Evolutionary conservation across 2,888 invertebrate species (phyloP), one percentile per base, ranked within the genome.

Genomic region (Drosophila fulvimacula): DNA sequence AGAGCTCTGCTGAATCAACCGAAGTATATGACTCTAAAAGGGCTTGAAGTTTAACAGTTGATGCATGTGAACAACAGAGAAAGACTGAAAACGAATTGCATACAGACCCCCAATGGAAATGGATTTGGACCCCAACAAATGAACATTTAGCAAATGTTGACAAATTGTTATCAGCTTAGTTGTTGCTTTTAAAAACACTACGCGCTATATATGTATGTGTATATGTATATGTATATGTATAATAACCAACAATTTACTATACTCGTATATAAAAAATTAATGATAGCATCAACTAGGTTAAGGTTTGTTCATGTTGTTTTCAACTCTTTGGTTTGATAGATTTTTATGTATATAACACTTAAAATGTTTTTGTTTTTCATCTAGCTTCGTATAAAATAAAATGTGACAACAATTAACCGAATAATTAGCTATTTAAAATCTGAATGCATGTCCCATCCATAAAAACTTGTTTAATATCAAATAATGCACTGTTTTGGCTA

Each of bases 231-330:
- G 46, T 87, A 75, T 82, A 71, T 88, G 48, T 48, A 32, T 48
- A 88, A 89, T 88, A 90, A 86, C 88, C 76, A 88, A 88, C 88
- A 88, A 90, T 89, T 87, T 62, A 73, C 88, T 88, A 88, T 88
- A 66, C 42, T 74, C 48, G 78, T 80, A 67, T 76, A 87, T 83
- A 88, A 88, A 90, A 90, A 90, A 88, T 81, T 64, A 90, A 81
- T 88, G 82, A 76, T 84, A 76, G 74, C 71, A 62, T 84, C 79
- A 82, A 87, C 88, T 83, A 82, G 72, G 61, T 78, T 67, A 30
- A 46, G 46, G 46, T 46, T 52, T 64, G 46, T 44, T 73, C 36
- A 69, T 74, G 53, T 75, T 78, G 73, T 67, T 76, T 73, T 72
- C 55, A 87, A 82, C 82, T 89, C 81, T 86, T 90, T 89, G 84